Conservation (phyloP, 1,140 invertebrate genomes). For the Oncopodura yosiiana region DNA sequence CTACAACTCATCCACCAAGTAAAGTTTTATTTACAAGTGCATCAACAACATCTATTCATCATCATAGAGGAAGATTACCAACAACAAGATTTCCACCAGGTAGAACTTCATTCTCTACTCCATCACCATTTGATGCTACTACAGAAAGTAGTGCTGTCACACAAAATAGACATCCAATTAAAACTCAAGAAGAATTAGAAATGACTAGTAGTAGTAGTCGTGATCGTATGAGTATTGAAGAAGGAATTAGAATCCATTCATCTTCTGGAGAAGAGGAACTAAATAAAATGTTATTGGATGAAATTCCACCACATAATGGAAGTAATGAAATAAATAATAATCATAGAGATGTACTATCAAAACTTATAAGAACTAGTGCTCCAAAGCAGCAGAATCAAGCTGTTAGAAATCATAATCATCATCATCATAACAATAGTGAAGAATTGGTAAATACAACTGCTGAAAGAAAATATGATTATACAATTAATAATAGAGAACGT, state of each 20-base stretch:
- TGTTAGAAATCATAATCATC: too few species aligned
- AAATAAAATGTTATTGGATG: constrained; percentile 25
- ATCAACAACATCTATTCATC: not conserved
- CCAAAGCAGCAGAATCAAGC: too few species aligned
- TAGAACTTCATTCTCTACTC: constrained; percentile 2
- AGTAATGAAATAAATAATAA: not conserved
- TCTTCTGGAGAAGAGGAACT: constrained; percentile 13
- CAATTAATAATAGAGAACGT: too few species aligned
- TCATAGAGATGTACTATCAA: not conserved
- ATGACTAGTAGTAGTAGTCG: constrained; percentile 2
- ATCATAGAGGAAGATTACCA: not conserved
- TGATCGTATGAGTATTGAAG: not conserved
- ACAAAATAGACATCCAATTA: not conserved
- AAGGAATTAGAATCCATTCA: not conserved
- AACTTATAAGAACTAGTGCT: too few species aligned
- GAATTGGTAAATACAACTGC: too few species aligned
- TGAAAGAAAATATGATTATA: too few species aligned
- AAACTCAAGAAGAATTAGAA: constrained; percentile 2
- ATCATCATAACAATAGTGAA: too few species aligned
- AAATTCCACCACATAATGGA: constrained; percentile 25
- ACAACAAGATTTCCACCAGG: constrained; percentile 7
- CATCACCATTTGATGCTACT: not conserved
- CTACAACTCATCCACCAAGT: not conserved
- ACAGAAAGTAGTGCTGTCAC: too few species aligned
- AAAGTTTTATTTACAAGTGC: not conserved